Base-by-base conservation (phyloP, 2,797 vertebrate species). In the Pipistrellus nathusii region DNA sequence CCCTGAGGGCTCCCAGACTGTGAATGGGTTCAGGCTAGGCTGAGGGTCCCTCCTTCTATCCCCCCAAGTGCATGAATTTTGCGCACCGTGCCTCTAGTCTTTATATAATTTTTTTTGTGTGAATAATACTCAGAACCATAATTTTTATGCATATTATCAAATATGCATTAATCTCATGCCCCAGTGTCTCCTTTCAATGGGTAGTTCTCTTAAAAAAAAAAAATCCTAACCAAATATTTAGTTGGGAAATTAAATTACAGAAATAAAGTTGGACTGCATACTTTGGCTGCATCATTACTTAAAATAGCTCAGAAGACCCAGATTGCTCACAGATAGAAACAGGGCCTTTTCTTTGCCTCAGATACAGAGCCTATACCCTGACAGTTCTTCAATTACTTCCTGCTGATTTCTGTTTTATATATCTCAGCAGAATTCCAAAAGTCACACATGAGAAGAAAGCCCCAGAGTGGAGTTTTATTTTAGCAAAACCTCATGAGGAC, bases 351-450 rank as follows among this genome's bases (percentile, higher is more conserved):
- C 51, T 69, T 92, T 81, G 59, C 76, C 68, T 92, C 59, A 55
- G n/a, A 73, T 32, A 10, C 51, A 71, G 71, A 82, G 92, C 66
- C 80, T 64, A 76, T 25, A 51, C 11, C 20, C 8, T 8, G 62
- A 72, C 80, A 62, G 9, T 30, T 35, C 35, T 83, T 87, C 30
- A 48, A 1, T 71, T 87, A 90, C 59, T 66, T 80, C 75, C 80
- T 25, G 21, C 94, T 84, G 87, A 32, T 64, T 92, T 92, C 88
- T 92, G 53, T 96, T 96, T 92, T 94, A 68, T 88, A 2, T 51
- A 88, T 96, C 87, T 95, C 85, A 94, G 41, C 89, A 77, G 81
- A 83, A 82, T 97, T 48, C 13, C 83, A 78, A 68, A 97, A 96
- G 84, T 20, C 20, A 83, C 83, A 69, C 38, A 76, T 69, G 77